These are phyloP conservation scores for Contarinia nasturtii DNA, from an alignment of 1,140 invertebrate species.

Conservation along the genomic window DNA sequence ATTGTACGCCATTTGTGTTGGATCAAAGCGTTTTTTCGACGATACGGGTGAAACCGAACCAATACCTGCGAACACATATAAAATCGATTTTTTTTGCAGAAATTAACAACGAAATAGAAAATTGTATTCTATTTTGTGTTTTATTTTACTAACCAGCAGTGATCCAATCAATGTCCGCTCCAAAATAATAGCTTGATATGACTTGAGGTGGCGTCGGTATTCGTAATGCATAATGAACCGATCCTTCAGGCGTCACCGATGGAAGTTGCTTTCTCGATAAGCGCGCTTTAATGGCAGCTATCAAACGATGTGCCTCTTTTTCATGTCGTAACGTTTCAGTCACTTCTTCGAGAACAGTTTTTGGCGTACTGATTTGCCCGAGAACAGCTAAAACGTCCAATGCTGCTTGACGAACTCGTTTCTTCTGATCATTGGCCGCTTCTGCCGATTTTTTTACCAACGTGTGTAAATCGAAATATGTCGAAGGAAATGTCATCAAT, in stretches of 20 bases:
- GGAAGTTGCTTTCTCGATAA: conserved; percentile 45
- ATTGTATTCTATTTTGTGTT: too few relatives aligned
- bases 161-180: conserved; percentile 53
- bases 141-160: conserved; percentile 22
- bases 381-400: conserved; percentile 63
- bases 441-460: conserved; percentile 35
- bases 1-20: not conserved
- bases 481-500: conserved; percentile 58
- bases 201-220: conserved; percentile 19
- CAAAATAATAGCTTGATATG: conserved; percentile 11
- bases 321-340: conserved; percentile 22
- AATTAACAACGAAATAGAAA: too few relatives aligned
- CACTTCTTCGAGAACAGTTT: conserved; percentile 27
- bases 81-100: too few relatives aligned
- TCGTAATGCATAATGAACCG: conserved; percentile 43
- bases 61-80: conserved; percentile 17
- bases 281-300: conserved; percentile 30
- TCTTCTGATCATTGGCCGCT: conserved; percentile 43
- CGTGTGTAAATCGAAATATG: conserved; percentile 49
- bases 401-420: conserved; percentile 55
- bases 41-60: conserved; percentile 34
- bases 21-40: conserved; percentile 13
- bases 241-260: conserved; percentile 39
- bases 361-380: conserved; percentile 45
- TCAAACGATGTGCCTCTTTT: conserved; percentile 24